A percentile compares a stretch with the other conserved stretches of the same genome.
phyloP scores from a whole-genome alignment of 2,888 invertebrate species.

The Philhelius pedissequus region DNA sequence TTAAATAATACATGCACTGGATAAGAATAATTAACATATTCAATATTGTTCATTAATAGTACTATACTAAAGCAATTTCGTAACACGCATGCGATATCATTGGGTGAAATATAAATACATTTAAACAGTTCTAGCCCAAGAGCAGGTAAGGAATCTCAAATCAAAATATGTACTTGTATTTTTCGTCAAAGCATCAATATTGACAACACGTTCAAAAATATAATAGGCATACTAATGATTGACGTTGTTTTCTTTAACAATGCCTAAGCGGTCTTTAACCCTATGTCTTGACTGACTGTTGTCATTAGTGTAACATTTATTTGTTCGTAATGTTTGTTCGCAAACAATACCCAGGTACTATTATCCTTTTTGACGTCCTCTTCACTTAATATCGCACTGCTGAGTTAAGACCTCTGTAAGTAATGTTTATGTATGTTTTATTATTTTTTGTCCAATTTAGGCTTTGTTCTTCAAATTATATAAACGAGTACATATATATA shows the following conservation, averaged over 20 bases:
- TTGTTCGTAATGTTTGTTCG: slow-evolving; percentile 27
- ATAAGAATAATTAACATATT: no score
- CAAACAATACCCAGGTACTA: slow-evolving; percentile 34
- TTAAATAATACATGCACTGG: no score
- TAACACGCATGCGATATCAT: no score
- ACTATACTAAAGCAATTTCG: no score
- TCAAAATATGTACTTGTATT: neutral
- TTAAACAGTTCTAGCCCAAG: no score
- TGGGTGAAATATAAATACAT: no score
- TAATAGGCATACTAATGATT: slow-evolving; percentile 8
- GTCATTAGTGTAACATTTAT: slow-evolving; percentile 13
- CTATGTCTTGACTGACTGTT: slow-evolving; percentile 23
- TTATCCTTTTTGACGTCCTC: slow-evolving; percentile 40
- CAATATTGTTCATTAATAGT: no score
- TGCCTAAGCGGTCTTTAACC: slow-evolving; percentile 12
- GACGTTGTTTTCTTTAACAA: slow-evolving; percentile 14
- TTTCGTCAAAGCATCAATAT: neutral
- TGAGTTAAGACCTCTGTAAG: slow-evolving; percentile 38
- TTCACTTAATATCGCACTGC: slow-evolving; percentile 20
- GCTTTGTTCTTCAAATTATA: neutral
- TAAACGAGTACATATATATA: no score
- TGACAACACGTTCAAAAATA: slow-evolving; percentile 9
- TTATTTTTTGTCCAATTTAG: slow-evolving; percentile 44
- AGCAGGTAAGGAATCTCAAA: no score
- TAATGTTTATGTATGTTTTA: slow-evolving; percentile 57